Evolutionary conservation across 2,888 invertebrate genomes (phyloP).

Genomic region (Poecilobothrus nobilitatus): DNA sequence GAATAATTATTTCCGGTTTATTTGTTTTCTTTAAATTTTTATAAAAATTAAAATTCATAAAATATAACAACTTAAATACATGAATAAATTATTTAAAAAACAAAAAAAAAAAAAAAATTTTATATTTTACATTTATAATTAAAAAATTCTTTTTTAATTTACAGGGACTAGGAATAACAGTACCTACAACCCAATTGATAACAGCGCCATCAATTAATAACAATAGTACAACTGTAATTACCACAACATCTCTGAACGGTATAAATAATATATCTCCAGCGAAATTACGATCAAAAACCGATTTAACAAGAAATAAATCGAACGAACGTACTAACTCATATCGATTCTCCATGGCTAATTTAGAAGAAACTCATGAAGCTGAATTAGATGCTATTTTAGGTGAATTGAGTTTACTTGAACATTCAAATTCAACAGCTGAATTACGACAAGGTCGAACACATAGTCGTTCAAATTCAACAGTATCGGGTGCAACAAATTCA

Average conservation of each 20-base stretch:
- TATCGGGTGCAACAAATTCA: conserved; percentile 40
- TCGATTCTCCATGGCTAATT: conserved; percentile 91
- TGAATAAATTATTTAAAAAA: no score
- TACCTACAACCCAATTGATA: conserved; percentile 17
- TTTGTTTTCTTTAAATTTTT: no score
- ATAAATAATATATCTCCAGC: conserved; percentile 12
- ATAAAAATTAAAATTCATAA: no score
- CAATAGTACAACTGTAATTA: conserved; percentile 1
- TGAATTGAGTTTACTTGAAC: conserved; percentile 87
- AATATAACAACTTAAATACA: no score
- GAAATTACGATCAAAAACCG: conserved; percentile 24
- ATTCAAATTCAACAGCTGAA: conserved; percentile 35
- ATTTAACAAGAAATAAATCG: conserved; percentile 20
- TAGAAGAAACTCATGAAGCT: conserved; percentile 92
- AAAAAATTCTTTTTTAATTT: neutral
- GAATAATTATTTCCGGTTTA: no score
- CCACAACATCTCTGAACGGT: neutral
- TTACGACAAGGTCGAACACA: conserved; percentile 28
- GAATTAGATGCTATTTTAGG: conserved; percentile 95
- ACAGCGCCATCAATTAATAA: conserved; percentile 13
- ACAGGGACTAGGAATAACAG: conserved; percentile 23
- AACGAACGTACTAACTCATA: conserved; percentile 68
- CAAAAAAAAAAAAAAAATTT: neutral
- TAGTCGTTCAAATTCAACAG: conserved; percentile 43
- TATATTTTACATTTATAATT: neutral